Evolutionary conservation across 2,113 vertebrate genomes (phyloP), one percentile per base, ranked within the genome.

Genomic region (Peromyscus californicus): DNA sequence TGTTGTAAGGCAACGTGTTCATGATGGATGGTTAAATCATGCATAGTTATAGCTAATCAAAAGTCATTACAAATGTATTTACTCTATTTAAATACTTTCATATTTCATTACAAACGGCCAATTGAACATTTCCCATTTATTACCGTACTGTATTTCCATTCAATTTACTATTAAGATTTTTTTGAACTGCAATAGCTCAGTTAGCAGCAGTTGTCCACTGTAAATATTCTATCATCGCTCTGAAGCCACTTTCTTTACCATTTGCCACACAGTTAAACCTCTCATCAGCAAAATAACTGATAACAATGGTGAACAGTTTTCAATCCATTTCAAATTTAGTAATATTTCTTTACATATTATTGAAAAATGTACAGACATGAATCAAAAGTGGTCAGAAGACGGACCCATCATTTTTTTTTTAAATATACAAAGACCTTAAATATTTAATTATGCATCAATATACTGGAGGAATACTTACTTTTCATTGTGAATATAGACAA

Each of bases 131-230:
- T 94, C 22, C 95, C 61, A 96, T 89, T 84, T 3, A 96, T 96
- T 94, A 96, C 59, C 36, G 31, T 82, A 84, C 95, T 96, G 57
- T 96, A 75, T 96, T 98, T 98, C 78, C 84, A 95, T 98, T 98
- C 97, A 91, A 74, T 98, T 98, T 94, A 95, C 92, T 97, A 93
- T 95, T 96, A 93, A 94, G 96, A 96, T 98, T 96, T 96, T 57
- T 83, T 93, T 87, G 65, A 93, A 93, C 85, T 95, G 93, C 89
- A 94, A 93, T 54, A n/a, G 78, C 92, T 51, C 75, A 92, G 84
- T 31, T 63, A 94, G 61, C 94, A 93, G 90, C 87, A 98, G 59
- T 79, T 90, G 48, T 87, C 17, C 74, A 86, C 97, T 97, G 21
- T 97, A 96, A 93, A 97, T 97, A 97, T 97, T 98, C 98, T 76